A percentile compares a stretch with the other conserved stretches of the same genome.
phyloP scores from a whole-genome alignment of 2,888 invertebrate genomes.

The Dascillus cervinus region DNA sequence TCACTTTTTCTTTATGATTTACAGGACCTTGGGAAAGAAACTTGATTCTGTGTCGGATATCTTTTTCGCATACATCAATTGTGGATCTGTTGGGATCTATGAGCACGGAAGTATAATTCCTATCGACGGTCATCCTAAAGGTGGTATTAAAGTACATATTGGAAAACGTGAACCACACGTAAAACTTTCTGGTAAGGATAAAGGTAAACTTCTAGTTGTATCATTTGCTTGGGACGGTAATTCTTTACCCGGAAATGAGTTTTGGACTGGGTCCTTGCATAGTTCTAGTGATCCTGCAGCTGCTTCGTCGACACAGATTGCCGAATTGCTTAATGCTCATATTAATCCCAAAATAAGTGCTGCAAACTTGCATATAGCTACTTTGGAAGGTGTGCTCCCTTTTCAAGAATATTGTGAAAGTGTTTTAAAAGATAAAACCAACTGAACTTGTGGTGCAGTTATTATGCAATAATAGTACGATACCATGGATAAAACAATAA shows the following conservation, averaged over 20 bases:
- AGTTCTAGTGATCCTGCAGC: conserved; percentile 56
- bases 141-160: conserved; percentile 41
- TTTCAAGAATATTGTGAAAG: conserved; percentile 19
- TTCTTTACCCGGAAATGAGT: conserved; percentile 66
- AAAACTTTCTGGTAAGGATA: conserved; percentile 42
- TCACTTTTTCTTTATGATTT: too few species aligned
- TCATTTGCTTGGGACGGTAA: conserved; percentile 70
- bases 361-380: conserved; percentile 46
- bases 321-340: conserved; percentile 54
- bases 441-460: too few species aligned
- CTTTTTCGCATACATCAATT: conserved; percentile 57
- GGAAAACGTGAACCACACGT: conserved; percentile 51
- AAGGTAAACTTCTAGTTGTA: conserved; percentile 50
- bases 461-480: too few species aligned
- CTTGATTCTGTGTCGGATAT: conserved; percentile 53
- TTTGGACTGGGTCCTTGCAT: conserved; percentile 53
- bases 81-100: conserved; percentile 37
- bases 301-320: conserved; percentile 52
- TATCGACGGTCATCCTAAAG: conserved; percentile 23
- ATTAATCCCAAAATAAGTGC: conserved; percentile 49
- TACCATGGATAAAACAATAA: too few species aligned
- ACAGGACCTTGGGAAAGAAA: conserved; percentile 27
- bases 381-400: conserved; percentile 26
- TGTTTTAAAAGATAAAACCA: too few species aligned
- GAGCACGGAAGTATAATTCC: conserved; percentile 37